Evolutionary conservation across 2,888 invertebrate genomes (phyloP), one percentile per base, ranked within the genome.

Genomic region (Ditylenchus weischeri): DNA sequence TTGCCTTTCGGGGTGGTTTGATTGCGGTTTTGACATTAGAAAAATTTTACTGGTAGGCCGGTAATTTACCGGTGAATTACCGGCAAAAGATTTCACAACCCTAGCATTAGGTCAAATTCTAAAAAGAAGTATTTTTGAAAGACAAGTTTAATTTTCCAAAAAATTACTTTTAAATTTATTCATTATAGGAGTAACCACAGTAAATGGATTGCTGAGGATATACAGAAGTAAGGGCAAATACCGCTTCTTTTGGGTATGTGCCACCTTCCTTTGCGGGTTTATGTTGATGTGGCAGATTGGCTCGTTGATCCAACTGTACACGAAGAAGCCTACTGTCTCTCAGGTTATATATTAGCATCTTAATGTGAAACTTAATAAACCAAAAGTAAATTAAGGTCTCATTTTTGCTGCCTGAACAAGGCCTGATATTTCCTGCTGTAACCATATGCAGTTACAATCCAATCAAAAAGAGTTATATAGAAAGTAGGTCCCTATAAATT

Each of bases 371-470:
- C 21, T 1, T 59, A 19, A n/a, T 62, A 18, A 36, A 49, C 15
- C 15, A 29, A 62, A 21, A 43, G 59, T 21, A 15, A 18, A n/a
- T 48, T 48, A 57, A 79, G 78, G 76, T 79, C 13, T 78, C 78
- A 11, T 79, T 78, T 64, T 65, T 79, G 21, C 63, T 79, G 18
- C 75, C 76, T 51, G 78, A 78, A 43, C 69, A 75, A 8, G 79
- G 80, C 5, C 68, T 80, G 59, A 62, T 62, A 29, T 78, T 80
- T 66, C 80, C 80, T 23, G 65, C 73, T 50, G 74, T 80, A 35
- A 80, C 80, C 29, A 72, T 80, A 8, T 80, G 80, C 66, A 79
- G 75, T 66, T 80, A 78, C 66, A 80, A 80, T 60, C 75, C 76
- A 6, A 73, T 80, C n/a, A 72, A 75, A 51, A 69, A 73, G 60